These are phyloP conservation scores for Apolygus lucorum DNA, from an alignment of 1,140 invertebrate genomes.

Conservation along the genomic window DNA sequence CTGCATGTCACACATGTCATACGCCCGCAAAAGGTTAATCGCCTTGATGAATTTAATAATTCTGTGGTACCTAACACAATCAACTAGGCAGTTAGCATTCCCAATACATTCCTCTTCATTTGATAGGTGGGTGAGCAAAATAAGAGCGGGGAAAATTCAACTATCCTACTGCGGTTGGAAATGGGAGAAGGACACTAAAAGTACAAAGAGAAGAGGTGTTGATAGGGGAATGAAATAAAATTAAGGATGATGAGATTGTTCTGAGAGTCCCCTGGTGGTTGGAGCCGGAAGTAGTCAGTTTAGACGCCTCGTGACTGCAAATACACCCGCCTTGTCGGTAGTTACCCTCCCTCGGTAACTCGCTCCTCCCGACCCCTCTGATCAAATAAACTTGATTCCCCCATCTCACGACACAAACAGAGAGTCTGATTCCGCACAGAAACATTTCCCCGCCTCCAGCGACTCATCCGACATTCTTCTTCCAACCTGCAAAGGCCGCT, in stretches of 20 bases:
- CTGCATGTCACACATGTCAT: no score
- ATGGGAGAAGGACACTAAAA: neutral
- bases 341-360: neutral
- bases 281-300: constrained; percentile 13
- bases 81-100: no score
- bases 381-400: constrained; percentile 5
- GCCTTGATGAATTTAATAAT: no score
- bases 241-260: constrained; percentile 12
- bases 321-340: neutral
- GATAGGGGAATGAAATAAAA: constrained; percentile 1
- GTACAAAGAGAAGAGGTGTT: neutral
- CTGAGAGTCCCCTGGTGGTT: constrained; percentile 12
- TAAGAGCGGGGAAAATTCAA: no score
- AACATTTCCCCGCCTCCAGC: constrained; percentile 9
- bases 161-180: no score
- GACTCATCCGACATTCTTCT: neutral
- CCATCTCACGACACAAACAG: constrained; percentile 13
- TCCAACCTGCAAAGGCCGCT: neutral
- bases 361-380: neutral
- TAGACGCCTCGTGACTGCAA: constrained; percentile 16
- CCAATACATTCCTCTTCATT: no score
- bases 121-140: no score
- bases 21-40: no score
- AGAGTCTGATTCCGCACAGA: constrained; percentile 8
- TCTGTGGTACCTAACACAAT: no score